Percentiles rank a stretch among this genome's conserved stretches.
phyloP scores from a whole-genome alignment of 1,140 invertebrate species.

The Brevipalpus yothersi region DNA sequence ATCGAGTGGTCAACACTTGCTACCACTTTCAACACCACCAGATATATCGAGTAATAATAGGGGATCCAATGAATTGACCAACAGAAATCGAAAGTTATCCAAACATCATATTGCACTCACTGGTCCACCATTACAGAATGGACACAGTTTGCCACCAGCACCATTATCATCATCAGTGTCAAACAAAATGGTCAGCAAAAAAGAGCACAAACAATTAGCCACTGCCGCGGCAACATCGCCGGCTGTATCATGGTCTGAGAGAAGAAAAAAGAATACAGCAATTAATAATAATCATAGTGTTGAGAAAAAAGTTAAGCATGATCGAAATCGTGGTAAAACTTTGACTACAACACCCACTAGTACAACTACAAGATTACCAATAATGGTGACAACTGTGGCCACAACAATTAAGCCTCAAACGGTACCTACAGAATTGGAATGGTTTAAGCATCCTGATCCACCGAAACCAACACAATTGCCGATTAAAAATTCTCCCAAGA shows the following conservation, averaged over 20 bases:
- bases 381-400: not conserved
- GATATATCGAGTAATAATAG: not conserved
- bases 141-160: no score
- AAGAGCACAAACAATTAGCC: no score
- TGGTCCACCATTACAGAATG: not conserved
- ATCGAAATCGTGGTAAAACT: not conserved
- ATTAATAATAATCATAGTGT: no score
- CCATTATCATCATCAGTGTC: not conserved
- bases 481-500: not conserved
- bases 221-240: no score
- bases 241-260: no score
- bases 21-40: not conserved
- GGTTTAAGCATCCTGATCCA: not conserved
- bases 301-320: no score
- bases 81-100: not conserved
- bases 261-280: no score
- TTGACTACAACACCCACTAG: not conserved
- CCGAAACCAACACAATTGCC: not conserved
- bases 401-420: not conserved
- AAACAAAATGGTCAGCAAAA: not conserved
- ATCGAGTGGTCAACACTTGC: not conserved
- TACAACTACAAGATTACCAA: not conserved
- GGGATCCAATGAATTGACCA: not conserved
- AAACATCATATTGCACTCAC: not conserved
- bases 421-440: not conserved